Base-by-base conservation (phyloP, 2,888 invertebrate genomes). In the Himalopsyche kuldschensis region DNA sequence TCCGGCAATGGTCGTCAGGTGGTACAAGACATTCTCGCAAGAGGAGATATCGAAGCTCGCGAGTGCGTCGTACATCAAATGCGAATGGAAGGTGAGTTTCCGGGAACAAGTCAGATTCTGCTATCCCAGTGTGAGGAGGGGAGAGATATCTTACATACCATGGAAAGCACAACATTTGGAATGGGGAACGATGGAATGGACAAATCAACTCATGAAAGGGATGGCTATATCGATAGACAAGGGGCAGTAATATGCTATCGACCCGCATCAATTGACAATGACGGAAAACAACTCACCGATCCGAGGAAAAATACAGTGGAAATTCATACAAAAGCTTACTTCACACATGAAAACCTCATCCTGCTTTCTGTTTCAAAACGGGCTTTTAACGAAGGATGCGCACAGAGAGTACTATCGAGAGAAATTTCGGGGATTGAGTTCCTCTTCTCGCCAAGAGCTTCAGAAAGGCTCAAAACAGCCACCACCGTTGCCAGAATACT, bases 401-500 rank as follows among this genome's bases (percentile, higher is more conserved):
- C 83, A 31, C 20, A 30, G 20, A 79, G 32, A 81, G 15, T 84
- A 46, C 0, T 84, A 78, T 81, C 81, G 17, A 84, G 15, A 47
- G 17, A 32, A 27, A 6, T 27, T 81, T 15, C n/a, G 27, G 79
- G 79, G 55, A 47, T 75, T 15, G 10, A 31, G 0, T 78, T 78
- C 79, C 47, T 81, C 24, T 81, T 84, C 81, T 0, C 35, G 47
- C 75, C 15, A 15, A 32, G 78, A 81, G 32, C 48, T 11, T 48
- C 17, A 0, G 78, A 69, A 10, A 35, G 35, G 63, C 82, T 86
- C 82, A 81, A 75, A 79, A 84, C 80, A 35, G 83, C 82, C 5
- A 75, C 79, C 79, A 78, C 79, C 76, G 78, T 86, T 63, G 84
- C 84, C 75, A 77, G 84, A 83, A 81, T 85, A 82, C 80, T 87